A percentile compares a stretch with the other conserved stretches of the same genome.
These are phyloP conservation scores for Leptarthrus brevirostris DNA, from an alignment of 2,888 invertebrate species.

Conservation along the genomic window DNA sequence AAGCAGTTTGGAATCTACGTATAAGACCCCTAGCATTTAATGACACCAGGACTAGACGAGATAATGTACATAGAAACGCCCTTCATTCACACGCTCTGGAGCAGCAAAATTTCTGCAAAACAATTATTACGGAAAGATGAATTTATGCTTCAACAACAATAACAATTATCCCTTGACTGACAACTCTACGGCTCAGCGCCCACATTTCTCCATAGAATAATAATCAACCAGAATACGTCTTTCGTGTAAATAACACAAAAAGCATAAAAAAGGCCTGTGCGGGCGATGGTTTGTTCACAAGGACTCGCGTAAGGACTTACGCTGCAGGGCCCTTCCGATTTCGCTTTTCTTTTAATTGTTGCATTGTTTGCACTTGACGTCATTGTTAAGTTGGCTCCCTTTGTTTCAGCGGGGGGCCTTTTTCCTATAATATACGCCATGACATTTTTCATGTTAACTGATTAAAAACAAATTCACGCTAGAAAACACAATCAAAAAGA, in stretches of 20 bases:
- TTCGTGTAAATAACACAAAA: neutral
- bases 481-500: slow-evolving; percentile 14
- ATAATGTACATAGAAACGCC: slow-evolving; percentile 21
- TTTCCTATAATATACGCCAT: neutral
- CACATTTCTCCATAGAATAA: neutral
- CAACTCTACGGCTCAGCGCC: neutral
- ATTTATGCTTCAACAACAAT: slow-evolving; percentile 13
- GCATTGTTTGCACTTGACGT: slow-evolving; percentile 45
- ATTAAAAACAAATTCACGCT: slow-evolving; percentile 39
- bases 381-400: slow-evolving; percentile 30
- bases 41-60: slow-evolving; percentile 7
- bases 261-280: neutral
- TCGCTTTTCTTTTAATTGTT: slow-evolving; percentile 40
- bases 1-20: too few species aligned
- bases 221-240: neutral
- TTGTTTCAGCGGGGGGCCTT: slow-evolving; percentile 7
- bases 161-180: slow-evolving; percentile 35
- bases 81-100: slow-evolving; percentile 1
- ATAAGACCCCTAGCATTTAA: too few species aligned
- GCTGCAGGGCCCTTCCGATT: slow-evolving; percentile 44
- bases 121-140: slow-evolving; percentile 39
- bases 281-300: slow-evolving; percentile 1
- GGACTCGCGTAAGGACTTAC: slow-evolving; percentile 34
- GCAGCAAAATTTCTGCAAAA: neutral
- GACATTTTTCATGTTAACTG: slow-evolving; percentile 18